Base-by-base conservation (phyloP, 2,888 invertebrate genomes). In the Tachina fera region DNA sequence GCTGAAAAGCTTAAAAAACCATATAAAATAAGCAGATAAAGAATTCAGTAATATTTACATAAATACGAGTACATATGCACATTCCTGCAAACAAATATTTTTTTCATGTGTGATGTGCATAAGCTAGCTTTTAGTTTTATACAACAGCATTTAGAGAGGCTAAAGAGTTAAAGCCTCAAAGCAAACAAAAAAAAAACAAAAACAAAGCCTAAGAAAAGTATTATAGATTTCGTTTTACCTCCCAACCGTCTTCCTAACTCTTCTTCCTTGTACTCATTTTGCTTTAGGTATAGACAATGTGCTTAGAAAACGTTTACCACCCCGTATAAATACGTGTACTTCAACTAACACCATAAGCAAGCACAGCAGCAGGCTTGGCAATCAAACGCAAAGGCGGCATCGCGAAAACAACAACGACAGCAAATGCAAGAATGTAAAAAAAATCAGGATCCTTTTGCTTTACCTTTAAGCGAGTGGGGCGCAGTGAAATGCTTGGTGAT, bases 11-110 rank as follows among this genome's bases (percentile, higher is more conserved):
- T 49, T 61, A 53, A 53, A 56, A 75, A 70, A 41, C 75, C 31
- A 56, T 68, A 68, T 75, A 41, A 41, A 61, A 61, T 60, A 74
- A 81, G 67, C 43, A 60, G 60, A 75, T 70, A 70, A 82, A 61
- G 49, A 74, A 68, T 31, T 47, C 47, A 68, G 58, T 49, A 58
- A 76, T 39, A 78, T 22, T 19, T 6, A n/a, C 22, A 43, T 19
- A 60, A 51, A 49, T n/a, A 61, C 19, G n/a, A n/a, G n/a, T n/a
- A 16, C 51, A 19, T 31, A 31, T 31, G 31, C 31, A 31, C 31
- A 31, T 6, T 31, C 31, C 6, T 14, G 39, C 1, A 67, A 14
- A 47, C 1, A 67, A 39, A 16, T 13, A n/a, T 31, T 5, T 31
- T n/a, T 6, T 31, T 31, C 16, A 16, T 31, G 14, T n/a, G 67